Evolutionary conservation across 2,888 invertebrate genomes (phyloP).

Genomic region (Bursaphelenchus okinawaensis): DNA sequence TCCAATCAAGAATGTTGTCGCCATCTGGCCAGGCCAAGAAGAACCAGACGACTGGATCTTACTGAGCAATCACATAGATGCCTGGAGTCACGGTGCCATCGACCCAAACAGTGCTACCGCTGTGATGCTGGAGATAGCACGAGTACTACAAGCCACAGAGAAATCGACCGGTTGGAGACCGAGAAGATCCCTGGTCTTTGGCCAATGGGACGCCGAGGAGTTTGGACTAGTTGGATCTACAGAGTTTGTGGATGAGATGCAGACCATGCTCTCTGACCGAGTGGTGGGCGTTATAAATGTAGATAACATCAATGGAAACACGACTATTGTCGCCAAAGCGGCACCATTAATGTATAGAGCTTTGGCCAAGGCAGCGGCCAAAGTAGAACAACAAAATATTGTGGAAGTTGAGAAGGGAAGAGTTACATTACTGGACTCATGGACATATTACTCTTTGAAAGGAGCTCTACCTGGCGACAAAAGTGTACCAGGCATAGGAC

Average conservation of each 20-base stretch:
- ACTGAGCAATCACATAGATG: constrained; percentile 63
- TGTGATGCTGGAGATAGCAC: constrained; percentile 60
- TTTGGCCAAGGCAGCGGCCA: constrained; percentile 56
- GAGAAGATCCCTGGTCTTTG: constrained; percentile 59
- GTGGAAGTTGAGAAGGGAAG: constrained; percentile 25
- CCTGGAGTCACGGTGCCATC: constrained; percentile 62
- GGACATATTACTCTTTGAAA: constrained; percentile 32
- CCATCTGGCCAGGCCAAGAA: constrained; percentile 54
- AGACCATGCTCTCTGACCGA: constrained; percentile 48
- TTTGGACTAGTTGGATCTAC: constrained; percentile 62
- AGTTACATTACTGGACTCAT: constrained; percentile 46
- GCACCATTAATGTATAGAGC: constrained; percentile 57
- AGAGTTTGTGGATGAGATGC: constrained; percentile 61
- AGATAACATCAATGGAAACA: constrained; percentile 56
- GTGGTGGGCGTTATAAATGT: constrained; percentile 61
- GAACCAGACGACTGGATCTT: constrained; percentile 63
- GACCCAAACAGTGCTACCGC: constrained; percentile 63
- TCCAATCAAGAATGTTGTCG: constrained; percentile 58
- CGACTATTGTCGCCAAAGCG: constrained; percentile 40
- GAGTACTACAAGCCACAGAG: constrained; percentile 42
- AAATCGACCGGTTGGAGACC: constrained; percentile 61
- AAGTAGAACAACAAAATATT: constrained; percentile 43
- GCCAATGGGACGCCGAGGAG: constrained; percentile 62
- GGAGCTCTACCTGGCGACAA: constrained; percentile 23
- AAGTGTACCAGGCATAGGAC: constrained; percentile 23